These are phyloP conservation scores for Trichopoda pennipes DNA, from an alignment of 2,888 invertebrate species.

Conservation along the genomic window DNA sequence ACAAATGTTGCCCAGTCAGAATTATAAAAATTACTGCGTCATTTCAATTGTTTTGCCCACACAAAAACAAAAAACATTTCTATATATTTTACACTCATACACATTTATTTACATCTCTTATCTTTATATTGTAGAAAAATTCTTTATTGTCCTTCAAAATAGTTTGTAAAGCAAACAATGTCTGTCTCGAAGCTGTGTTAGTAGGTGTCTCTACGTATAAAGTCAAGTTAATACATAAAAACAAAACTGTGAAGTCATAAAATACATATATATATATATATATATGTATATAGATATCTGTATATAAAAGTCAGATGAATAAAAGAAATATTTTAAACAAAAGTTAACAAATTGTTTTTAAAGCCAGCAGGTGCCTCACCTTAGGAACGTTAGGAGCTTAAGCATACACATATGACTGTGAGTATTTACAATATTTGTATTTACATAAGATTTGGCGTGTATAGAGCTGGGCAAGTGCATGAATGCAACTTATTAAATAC, in stretches of 20 bases:
- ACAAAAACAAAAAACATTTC: background rate
- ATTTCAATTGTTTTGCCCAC: background rate
- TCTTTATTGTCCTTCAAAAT: conserved; percentile 12
- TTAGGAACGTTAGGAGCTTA: conserved; percentile 16
- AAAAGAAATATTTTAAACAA: conserved; percentile 42
- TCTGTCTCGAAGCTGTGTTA: background rate
- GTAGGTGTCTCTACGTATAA: background rate
- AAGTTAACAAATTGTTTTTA: conserved; percentile 61
- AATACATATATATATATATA: background rate
- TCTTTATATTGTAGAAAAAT: background rate
- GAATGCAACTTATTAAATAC: no score
- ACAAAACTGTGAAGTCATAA: conserved; percentile 10
- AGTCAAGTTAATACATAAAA: background rate
- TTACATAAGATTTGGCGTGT: no score
- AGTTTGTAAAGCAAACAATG: conserved; percentile 6
- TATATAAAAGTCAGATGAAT: background rate
- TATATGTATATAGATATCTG: no score
- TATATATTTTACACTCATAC: background rate
- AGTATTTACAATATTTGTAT: no score
- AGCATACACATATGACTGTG: no score
- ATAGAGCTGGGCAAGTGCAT: no score
- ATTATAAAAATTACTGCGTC: background rate
- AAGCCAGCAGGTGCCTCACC: conserved; percentile 58
- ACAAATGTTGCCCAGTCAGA: background rate
- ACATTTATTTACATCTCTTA: background rate